phyloP scores from a whole-genome alignment of 1,140 invertebrate genomes.

The Melipona quadrifasciata region DNA sequence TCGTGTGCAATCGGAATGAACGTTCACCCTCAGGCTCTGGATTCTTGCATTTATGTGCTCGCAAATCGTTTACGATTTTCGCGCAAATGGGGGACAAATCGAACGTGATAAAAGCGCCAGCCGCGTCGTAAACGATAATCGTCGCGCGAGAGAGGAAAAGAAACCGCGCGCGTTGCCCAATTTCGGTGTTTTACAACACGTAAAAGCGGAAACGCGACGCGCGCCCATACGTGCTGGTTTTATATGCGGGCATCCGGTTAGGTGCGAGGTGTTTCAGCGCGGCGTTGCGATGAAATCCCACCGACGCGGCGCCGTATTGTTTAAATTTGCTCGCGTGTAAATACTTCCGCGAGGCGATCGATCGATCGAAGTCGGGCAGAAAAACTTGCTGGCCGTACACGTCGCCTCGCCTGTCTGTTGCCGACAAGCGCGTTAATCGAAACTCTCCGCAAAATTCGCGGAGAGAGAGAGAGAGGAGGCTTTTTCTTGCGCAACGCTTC shows the following conservation, averaged over 20 bases:
- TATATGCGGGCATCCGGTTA: neutral
- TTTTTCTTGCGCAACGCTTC: neutral
- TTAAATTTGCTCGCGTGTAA: neutral
- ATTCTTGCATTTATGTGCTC: too few species aligned
- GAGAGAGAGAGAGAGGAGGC: neutral
- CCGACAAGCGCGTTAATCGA: neutral
- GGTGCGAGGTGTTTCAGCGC: neutral
- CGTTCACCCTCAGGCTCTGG: too few species aligned
- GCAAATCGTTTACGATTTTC: too few species aligned
- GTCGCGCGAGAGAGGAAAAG: neutral
- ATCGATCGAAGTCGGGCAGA: neutral
- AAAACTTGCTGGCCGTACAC: neutral
- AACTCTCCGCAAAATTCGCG: neutral
- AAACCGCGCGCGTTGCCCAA: too few species aligned
- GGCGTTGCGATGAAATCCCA: neutral
- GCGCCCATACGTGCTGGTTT: neutral
- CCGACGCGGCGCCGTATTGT: neutral
- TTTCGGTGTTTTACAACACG: neutral
- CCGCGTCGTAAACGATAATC: neutral
- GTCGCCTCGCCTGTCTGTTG: too few species aligned
- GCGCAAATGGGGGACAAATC: too few species aligned
- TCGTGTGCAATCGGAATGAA: too few species aligned
- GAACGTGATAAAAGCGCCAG: too few species aligned
- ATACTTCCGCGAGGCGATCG: neutral
- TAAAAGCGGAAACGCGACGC: neutral